Base-by-base conservation (phyloP, 2,113 vertebrate genomes). In the Brachionichthys hirsutus region DNA sequence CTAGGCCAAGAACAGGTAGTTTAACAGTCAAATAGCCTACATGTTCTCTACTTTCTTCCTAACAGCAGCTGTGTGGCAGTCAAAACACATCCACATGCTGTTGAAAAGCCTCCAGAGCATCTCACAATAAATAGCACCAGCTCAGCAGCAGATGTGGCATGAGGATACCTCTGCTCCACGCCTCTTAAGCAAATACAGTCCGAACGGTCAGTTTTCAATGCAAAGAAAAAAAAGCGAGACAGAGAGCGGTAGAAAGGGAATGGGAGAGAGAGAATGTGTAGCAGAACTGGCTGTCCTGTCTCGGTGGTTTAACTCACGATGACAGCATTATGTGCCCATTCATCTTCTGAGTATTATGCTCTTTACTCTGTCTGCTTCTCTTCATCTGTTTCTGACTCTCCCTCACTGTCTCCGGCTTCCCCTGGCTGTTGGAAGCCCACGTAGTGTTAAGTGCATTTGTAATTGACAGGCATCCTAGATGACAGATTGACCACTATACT, bases 301-400 rank as follows among this genome's bases (percentile, higher is more conserved):
- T 71, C 30, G 54, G 69, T 71, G 80, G 75, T 83, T 87, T 80
- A 83, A 85, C 70, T 83, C 73, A 74, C 60, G 80, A 81, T 88
- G 81, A 90, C 87, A 87, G 80, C 75, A 84, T 87, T 82, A 89
- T 87, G 80, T 78, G 74, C 49, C 65, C 77, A 86, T 89, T 88
- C 75, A 57, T 90, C 86, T 89, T 82, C 54, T 30, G 42, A 81
- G 83, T 74, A 78, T 79, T 75, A 78, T 54, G 66, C 75, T 75
- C 57, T 77, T n/a, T 60, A 43, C 68, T 68, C 58, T 68, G 68
- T 54, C 67, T 66, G 53, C 66, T 51, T 46, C 52, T 40, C 59
- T 70, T 51, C 11, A 16, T 74, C 67, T 50, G 57, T 61, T 70
- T 67, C 59, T 13, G 40, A 42, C 55, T 69, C 58, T 69, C 48